Conservation (phyloP, 2,113 vertebrate species). For the Perognathus longimembris region DNA sequence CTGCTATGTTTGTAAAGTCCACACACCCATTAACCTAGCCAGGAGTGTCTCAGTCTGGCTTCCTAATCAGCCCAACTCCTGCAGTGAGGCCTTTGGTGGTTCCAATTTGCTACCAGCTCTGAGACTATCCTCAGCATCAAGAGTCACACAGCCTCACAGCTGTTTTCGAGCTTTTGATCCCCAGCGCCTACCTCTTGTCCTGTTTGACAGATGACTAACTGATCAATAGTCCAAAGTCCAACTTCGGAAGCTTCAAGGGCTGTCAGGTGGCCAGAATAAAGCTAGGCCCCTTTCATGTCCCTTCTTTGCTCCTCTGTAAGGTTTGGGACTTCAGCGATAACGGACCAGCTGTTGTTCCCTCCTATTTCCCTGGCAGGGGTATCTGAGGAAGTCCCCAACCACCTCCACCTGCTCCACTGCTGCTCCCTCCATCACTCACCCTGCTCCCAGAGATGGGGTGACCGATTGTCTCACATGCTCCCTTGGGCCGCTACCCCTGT, state of each 20-base stretch:
- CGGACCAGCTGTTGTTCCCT: background rate
- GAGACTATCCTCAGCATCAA: background rate
- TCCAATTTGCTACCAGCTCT: background rate
- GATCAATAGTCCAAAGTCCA: background rate
- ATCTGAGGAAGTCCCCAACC: background rate
- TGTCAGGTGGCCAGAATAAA: background rate
- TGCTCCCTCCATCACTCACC: background rate
- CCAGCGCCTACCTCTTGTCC: no score
- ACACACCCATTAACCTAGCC: rapidly evolving
- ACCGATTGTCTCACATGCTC: background rate
- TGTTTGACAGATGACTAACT: background rate
- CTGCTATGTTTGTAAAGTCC: background rate
- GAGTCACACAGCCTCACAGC: background rate
- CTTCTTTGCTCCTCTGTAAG: background rate
- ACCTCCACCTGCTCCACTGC: background rate
- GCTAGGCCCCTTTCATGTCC: background rate
- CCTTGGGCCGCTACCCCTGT: background rate
- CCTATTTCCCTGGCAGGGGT: background rate
- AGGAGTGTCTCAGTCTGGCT: background rate
- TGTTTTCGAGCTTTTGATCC: background rate
- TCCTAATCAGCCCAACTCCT: background rate
- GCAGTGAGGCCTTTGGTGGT: rapidly evolving
- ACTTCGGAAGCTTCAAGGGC: background rate
- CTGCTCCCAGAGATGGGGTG: background rate
- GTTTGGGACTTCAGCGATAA: background rate